These are phyloP conservation scores for Eristalis intricaria DNA, from an alignment of 2,888 invertebrate genomes.

Conservation along the genomic window DNA sequence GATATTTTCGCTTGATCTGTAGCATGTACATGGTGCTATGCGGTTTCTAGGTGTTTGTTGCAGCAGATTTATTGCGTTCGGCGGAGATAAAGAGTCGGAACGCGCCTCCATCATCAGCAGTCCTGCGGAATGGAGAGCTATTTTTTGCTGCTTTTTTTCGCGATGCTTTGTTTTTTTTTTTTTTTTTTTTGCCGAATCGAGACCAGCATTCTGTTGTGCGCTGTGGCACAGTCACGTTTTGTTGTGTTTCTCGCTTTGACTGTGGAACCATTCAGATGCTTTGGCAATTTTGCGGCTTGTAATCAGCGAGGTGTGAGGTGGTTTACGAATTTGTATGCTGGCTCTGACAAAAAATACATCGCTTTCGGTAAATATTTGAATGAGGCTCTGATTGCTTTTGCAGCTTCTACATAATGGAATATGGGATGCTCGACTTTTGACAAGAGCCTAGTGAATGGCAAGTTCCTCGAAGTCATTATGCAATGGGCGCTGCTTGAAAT, in stretches of 20 bases:
- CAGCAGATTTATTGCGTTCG: conserved; percentile 52
- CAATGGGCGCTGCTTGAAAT: not conserved
- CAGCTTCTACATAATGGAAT: not conserved
- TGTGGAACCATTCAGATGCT: conserved; percentile 11
- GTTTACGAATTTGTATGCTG: not conserved
- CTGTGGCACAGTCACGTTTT: conserved; percentile 17
- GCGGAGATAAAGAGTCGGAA: conserved; percentile 37
- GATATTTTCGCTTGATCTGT: conserved; percentile 51
- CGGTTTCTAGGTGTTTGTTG: conserved; percentile 47
- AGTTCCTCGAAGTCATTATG: not conserved
- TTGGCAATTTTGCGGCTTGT: conserved; percentile 36
- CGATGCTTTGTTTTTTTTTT: not conserved
- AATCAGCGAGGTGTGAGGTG: conserved; percentile 7
- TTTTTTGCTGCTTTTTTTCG: not conserved
- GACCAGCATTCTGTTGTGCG: conserved; percentile 10
- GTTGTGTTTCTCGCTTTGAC: conserved; percentile 18
- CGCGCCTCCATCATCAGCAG: conserved; percentile 20
- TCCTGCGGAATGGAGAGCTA: not conserved
- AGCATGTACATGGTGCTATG: conserved; percentile 42
- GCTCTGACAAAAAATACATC: not conserved
- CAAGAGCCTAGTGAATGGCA: not conserved
- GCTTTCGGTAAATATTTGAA: not conserved
- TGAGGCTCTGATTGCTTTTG: not conserved
- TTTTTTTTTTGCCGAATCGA: not conserved
- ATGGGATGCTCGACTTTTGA: not conserved